phyloP scores from a whole-genome alignment of 1,140 invertebrate species.

The Psilanteris sp. region DNA sequence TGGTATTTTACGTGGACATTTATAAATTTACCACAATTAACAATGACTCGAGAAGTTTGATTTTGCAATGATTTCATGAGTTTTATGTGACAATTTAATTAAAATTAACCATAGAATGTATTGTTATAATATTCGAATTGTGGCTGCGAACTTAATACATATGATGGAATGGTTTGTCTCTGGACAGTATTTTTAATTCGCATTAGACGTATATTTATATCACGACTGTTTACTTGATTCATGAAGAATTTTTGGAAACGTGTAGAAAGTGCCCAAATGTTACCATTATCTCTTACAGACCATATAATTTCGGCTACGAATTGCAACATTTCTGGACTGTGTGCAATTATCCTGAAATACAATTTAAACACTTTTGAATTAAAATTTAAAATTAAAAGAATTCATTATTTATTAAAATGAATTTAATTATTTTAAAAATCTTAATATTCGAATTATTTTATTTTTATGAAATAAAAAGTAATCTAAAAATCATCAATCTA shows the following conservation, averaged over 20 bases:
- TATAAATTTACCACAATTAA: too few relatives aligned
- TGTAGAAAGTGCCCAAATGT: constrained; percentile 66
- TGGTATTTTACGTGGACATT: too few relatives aligned
- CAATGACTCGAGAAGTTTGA: too few relatives aligned
- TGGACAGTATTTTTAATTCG: constrained; percentile 71
- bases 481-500: too few relatives aligned
- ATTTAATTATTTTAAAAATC: constrained; percentile 84
- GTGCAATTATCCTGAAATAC: constrained; percentile 64
- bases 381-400: too few relatives aligned
- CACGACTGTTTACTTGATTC: constrained; percentile 81
- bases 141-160: neutral
- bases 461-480: constrained; percentile 2
- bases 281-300: neutral
- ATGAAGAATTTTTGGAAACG: constrained; percentile 89
- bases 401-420: too few relatives aligned
- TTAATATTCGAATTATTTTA: constrained; percentile 74
- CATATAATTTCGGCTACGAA: neutral
- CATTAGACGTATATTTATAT: constrained; percentile 84
- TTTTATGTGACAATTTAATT: too few relatives aligned
- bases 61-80: too few relatives aligned
- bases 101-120: constrained; percentile 5
- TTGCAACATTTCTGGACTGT: neutral
- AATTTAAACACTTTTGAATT: constrained; percentile 74
- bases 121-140: constrained; percentile 21
- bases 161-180: neutral